Evolutionary conservation across 2,888 invertebrate genomes (phyloP).

Genomic region (Apantesis nais): DNA sequence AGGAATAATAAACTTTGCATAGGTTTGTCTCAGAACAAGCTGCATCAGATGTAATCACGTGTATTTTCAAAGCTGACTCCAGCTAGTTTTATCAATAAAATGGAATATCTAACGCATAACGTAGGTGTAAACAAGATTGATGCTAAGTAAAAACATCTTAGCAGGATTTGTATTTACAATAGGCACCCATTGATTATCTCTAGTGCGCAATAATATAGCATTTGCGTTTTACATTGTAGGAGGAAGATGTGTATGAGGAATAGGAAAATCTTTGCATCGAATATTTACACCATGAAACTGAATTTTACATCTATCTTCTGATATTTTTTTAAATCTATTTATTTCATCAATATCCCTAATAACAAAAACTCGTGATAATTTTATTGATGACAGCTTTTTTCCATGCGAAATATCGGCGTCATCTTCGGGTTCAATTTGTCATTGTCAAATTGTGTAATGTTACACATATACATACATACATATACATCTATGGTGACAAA

Average conservation of each 20-base stretch:
- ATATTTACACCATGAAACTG: neutral
- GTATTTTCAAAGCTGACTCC: conserved; percentile 26
- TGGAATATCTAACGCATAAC: conserved; percentile 50
- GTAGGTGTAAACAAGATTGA: conserved; percentile 58
- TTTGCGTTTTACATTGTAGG: neutral
- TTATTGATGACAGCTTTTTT: too few relatives aligned
- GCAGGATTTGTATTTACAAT: conserved; percentile 37
- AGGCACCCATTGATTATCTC: conserved; percentile 34
- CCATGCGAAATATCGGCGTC: too few relatives aligned
- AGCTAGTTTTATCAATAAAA: conserved; percentile 55
- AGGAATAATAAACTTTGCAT: neutral
- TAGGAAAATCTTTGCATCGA: neutral
- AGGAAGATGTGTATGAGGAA: neutral
- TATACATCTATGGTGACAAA: too few relatives aligned
- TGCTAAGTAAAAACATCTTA: conserved; percentile 37
- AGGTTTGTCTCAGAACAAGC: neutral
- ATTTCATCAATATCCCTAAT: too few relatives aligned
- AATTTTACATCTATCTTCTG: neutral
- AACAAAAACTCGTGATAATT: too few relatives aligned
- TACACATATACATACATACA: too few relatives aligned
- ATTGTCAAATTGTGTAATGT: too few relatives aligned
- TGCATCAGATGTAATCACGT: conserved; percentile 14
- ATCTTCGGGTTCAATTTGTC: too few relatives aligned
- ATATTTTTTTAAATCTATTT: too few relatives aligned
- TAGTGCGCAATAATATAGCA: conserved; percentile 22